Conservation (phyloP, 2,888 invertebrate species). For the Cantharis lateralis region DNA sequence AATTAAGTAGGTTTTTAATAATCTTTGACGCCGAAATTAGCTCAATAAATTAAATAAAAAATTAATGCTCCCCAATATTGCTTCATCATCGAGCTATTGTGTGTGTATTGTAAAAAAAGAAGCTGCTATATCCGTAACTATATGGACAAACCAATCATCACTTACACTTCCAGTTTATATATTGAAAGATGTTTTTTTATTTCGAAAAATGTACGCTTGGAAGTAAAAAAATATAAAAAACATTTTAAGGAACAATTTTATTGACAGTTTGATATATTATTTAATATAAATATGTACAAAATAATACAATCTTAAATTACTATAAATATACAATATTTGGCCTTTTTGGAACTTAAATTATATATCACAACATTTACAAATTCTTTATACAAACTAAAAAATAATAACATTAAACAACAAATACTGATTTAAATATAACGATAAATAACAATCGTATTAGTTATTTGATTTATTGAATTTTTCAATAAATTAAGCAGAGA, state of each 20-base stretch:
- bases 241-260: constrained; percentile 6
- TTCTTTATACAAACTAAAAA: not conserved
- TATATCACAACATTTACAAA: constrained; percentile 28
- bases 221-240: constrained; percentile 4
- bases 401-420: constrained; percentile 5
- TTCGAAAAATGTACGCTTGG: not conserved
- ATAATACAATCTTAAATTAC: constrained; percentile 22
- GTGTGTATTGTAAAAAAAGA: not conserved
- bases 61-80: not conserved
- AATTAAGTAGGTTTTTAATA: not conserved
- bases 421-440: not conserved
- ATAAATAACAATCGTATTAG: not conserved
- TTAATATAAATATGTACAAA: constrained; percentile 31
- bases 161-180: not conserved
- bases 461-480: not conserved
- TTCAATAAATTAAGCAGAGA: not conserved
- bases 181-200: not conserved
- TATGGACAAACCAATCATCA: not conserved
- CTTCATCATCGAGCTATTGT: not conserved
- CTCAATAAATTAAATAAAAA: not conserved
- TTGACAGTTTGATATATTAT: constrained; percentile 27
- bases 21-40: not conserved
- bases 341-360: constrained; percentile 24
- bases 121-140: not conserved
- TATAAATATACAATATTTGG: constrained; percentile 29